phyloP scores from a whole-genome alignment of 2,797 vertebrate genomes.

The Molossus alvarezi region DNA sequence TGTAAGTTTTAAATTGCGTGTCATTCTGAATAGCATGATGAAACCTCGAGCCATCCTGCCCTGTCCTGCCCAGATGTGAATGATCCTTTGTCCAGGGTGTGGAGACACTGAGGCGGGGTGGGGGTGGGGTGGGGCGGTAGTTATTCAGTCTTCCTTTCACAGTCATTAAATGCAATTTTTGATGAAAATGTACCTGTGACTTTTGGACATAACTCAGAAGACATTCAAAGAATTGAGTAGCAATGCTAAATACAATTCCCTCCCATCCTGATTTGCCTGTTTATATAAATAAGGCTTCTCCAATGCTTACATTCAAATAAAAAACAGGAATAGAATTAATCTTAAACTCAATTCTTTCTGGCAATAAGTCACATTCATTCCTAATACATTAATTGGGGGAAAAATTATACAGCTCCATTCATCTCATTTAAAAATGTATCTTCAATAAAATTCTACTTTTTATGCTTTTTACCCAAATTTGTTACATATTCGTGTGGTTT shows the following conservation, averaged over 20 bases:
- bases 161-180: neutral
- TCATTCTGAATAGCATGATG: too few relatives aligned
- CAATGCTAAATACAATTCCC: neutral
- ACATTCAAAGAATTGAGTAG: neutral
- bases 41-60: too few relatives aligned
- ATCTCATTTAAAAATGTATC: neutral
- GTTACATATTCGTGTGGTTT: neutral
- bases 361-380: neutral
- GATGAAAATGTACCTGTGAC: neutral
- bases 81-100: neutral
- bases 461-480: neutral
- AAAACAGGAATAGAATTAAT: conserved; percentile 25
- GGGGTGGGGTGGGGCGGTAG: too few relatives aligned
- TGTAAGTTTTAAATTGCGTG: too few relatives aligned
- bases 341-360: neutral
- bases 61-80: too few relatives aligned
- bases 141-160: neutral
- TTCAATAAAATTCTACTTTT: conserved; percentile 11
- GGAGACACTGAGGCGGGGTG: too few relatives aligned
- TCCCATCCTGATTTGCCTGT: neutral
- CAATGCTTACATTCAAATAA: neutral
- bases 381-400: neutral
- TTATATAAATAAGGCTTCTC: neutral
- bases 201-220: neutral
- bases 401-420: neutral